A percentile compares a stretch with the other conserved stretches of the same genome.
These are phyloP conservation scores for Drosophila antonietae DNA, from an alignment of 2,888 invertebrate species.

Conservation along the genomic window DNA sequence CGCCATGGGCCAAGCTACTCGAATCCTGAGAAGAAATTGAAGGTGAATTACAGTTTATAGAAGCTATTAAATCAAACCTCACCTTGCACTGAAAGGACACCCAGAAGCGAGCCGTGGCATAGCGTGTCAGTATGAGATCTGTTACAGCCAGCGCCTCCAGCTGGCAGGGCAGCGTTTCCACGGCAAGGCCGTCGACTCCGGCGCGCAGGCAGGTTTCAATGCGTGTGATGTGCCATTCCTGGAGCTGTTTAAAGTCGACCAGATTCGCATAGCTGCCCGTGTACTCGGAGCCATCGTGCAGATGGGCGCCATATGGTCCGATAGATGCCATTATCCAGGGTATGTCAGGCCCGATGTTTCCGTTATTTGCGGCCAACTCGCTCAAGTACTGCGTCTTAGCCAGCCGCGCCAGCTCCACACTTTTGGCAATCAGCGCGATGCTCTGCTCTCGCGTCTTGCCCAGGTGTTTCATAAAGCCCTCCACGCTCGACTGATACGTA, in stretches of 20 bases:
- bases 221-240: conserved; percentile 92
- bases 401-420: conserved; percentile 89
- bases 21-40: conserved; percentile 85
- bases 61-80: conserved; percentile 13
- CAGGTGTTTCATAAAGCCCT: conserved; percentile 90
- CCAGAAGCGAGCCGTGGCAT: conserved; percentile 92
- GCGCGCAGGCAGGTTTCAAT: conserved; percentile 90
- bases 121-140: conserved; percentile 89
- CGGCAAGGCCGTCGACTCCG: conserved; percentile 92
- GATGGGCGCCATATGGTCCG: conserved; percentile 95
- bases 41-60: neutral
- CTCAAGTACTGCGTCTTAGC: conserved; percentile 87
- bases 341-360: conserved; percentile 22
- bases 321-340: conserved; percentile 92
- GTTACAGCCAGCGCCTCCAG: conserved; percentile 93
- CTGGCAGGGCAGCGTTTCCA: conserved; percentile 95
- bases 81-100: conserved; percentile 91
- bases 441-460: conserved; percentile 88
- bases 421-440: conserved; percentile 89
- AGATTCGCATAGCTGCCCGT: conserved; percentile 90
- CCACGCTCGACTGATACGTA: conserved; percentile 94
- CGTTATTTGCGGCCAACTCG: conserved; percentile 72
- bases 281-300: conserved; percentile 96
- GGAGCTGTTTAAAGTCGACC: conserved; percentile 88
- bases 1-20: conserved; percentile 90